These are phyloP conservation scores for Myiopsitta monachus DNA, from an alignment of 2,113 vertebrate species.

Conservation along the genomic window DNA sequence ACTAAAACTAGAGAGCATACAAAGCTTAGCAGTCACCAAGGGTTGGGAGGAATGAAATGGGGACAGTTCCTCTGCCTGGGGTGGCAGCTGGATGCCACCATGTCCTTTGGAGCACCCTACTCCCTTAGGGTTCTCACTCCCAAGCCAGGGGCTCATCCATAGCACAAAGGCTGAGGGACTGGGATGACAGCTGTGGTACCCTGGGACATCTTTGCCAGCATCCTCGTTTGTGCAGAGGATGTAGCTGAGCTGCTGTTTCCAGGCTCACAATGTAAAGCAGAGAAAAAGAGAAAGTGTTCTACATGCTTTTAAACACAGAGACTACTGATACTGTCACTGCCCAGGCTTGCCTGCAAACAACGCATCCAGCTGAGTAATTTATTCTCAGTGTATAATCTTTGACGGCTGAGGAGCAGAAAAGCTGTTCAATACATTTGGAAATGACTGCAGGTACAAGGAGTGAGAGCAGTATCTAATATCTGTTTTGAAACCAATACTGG, in stretches of 20 bases:
- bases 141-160: not conserved
- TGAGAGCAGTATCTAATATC: slow-evolving; percentile 25
- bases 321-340: slow-evolving; percentile 32
- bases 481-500: slow-evolving; percentile 25
- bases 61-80: not conserved
- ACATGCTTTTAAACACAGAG: slow-evolving; percentile 63
- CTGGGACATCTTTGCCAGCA: not conserved
- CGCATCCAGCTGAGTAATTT: slow-evolving; percentile 65
- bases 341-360: slow-evolving; percentile 46
- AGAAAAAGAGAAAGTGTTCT: slow-evolving; percentile 36
- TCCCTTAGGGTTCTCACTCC: not conserved
- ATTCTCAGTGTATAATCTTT: slow-evolving; percentile 58
- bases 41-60: not conserved
- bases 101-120: not conserved
- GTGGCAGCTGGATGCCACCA: not conserved
- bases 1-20: not conserved
- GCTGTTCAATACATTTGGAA: slow-evolving; percentile 12
- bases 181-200: not conserved
- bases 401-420: slow-evolving; percentile 41
- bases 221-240: not conserved
- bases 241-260: not conserved
- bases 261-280: not conserved
- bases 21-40: not conserved
- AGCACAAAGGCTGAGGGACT: not conserved
- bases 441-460: slow-evolving; percentile 28